Percentiles rank a stretch among this genome's conserved stretches.
Evolutionary conservation across 2,888 invertebrate genomes (phyloP).

Genomic region (Aspidiotus destructor): DNA sequence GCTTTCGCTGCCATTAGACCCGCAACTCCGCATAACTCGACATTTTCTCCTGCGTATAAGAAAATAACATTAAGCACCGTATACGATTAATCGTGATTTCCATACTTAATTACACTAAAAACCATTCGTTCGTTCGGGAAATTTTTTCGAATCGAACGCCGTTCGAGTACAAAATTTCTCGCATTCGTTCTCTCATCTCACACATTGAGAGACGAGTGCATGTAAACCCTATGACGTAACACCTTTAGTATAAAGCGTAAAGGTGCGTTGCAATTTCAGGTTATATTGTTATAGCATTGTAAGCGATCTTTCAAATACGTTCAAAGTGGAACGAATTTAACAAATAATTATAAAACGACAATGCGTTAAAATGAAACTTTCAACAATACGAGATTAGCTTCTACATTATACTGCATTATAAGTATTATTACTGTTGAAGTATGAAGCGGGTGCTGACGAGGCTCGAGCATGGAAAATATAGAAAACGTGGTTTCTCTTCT

Average conservation of each 20-base stretch:
- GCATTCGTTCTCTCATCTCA: too few species aligned
- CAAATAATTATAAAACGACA: constrained; percentile 4
- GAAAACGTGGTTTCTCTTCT: too few species aligned
- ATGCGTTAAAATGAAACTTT: background rate
- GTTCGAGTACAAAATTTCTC: too few species aligned
- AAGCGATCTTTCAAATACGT: background rate
- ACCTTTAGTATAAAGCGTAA: constrained; percentile 26
- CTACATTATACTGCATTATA: too few species aligned
- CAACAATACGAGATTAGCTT: background rate
- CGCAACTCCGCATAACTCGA: constrained; percentile 39
- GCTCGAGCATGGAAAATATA: too few species aligned
- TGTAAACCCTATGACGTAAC: constrained; percentile 26
- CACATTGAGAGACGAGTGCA: too few species aligned
- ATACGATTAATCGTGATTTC: too few species aligned
- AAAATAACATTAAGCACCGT: constrained; percentile 1
- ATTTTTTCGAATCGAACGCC: too few species aligned
- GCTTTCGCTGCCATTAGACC: constrained; percentile 52
- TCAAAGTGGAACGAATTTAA: background rate
- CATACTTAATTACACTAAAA: too few species aligned
- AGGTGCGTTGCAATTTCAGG: constrained; percentile 29
- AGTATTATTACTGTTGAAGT: too few species aligned
- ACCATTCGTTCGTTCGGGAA: too few species aligned
- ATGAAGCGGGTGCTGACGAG: too few species aligned
- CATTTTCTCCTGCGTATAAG: constrained; percentile 30
- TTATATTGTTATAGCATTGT: constrained; percentile 20